These are phyloP conservation scores for Rhodophaea formosa DNA, from an alignment of 2,888 invertebrate species.

Conservation along the genomic window DNA sequence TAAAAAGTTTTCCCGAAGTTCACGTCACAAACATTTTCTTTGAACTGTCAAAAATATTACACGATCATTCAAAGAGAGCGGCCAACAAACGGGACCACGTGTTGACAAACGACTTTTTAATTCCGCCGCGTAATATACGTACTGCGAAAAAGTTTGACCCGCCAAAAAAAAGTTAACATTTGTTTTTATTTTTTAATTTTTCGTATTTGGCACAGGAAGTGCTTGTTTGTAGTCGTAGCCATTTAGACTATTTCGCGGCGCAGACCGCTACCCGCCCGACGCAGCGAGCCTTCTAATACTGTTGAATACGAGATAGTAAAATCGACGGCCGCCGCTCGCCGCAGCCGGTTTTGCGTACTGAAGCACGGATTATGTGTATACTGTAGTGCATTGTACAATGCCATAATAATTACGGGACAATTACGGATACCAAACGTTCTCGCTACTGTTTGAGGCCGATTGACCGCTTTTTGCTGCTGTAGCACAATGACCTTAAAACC, in stretches of 20 bases:
- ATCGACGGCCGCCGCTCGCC: slow-evolving; percentile 52
- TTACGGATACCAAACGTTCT: slow-evolving; percentile 60
- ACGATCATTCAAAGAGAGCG: slow-evolving; percentile 26
- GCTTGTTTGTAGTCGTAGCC: slow-evolving; percentile 29
- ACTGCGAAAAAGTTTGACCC: slow-evolving; percentile 24
- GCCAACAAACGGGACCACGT: slow-evolving; percentile 19
- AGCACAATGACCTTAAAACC: slow-evolving; percentile 40
- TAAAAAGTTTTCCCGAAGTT: slow-evolving; percentile 37
- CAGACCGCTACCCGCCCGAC: slow-evolving; percentile 61
- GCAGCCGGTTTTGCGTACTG: slow-evolving; percentile 57
- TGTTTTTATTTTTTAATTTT: slow-evolving; percentile 21
- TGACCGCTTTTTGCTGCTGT: slow-evolving; percentile 35
- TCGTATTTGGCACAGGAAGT: slow-evolving; percentile 27
- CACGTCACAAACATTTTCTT: slow-evolving; percentile 61
- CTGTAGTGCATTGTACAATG: slow-evolving; percentile 55
- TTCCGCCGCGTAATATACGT: slow-evolving; percentile 35
- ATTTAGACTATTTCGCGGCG: slow-evolving; percentile 39
- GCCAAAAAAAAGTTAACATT: slow-evolving; percentile 28
- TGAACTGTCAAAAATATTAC: slow-evolving; percentile 67
- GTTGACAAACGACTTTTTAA: slow-evolving; percentile 32
- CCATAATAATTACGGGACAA: slow-evolving; percentile 71
- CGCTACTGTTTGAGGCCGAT: slow-evolving; percentile 45
- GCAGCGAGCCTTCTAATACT: slow-evolving; percentile 76
- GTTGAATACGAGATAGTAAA: slow-evolving; percentile 57
- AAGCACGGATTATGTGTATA: slow-evolving; percentile 46